Evolutionary conservation across 2,113 vertebrate species (phyloP).

Genomic region (Camarhynchus parvulus): DNA sequence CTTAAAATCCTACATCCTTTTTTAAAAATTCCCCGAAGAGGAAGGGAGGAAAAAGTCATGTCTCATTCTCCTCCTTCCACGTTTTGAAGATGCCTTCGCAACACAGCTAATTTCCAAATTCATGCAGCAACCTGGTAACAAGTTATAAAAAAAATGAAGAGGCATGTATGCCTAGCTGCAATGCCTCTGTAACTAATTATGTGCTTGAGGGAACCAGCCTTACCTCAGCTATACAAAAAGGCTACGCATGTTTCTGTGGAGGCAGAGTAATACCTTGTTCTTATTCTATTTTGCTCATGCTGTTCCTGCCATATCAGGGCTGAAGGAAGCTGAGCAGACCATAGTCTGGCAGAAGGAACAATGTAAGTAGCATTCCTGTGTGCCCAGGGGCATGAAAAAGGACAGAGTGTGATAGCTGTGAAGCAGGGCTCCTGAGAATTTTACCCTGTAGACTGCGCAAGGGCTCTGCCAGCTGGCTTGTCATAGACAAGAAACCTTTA

Average conservation of each 20-base stretch:
- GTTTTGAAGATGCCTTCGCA: neutral
- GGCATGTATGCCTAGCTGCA: neutral
- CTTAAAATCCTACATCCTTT: neutral
- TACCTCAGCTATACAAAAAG: neutral
- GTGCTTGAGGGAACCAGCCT: neutral
- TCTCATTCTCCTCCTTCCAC: neutral
- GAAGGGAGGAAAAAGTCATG: accelerated
- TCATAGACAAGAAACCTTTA: neutral
- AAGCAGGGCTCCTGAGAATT: neutral
- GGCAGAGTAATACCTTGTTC: neutral
- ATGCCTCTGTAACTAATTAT: neutral
- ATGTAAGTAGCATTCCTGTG: neutral
- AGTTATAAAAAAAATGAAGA: neutral
- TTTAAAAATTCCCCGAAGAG: neutral
- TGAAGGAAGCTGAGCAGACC: neutral
- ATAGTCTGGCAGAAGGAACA: neutral
- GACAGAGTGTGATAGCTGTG: neutral
- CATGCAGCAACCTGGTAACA: neutral
- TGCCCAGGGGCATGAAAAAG: neutral
- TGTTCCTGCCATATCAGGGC: neutral
- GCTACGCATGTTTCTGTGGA: neutral
- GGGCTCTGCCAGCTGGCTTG: neutral
- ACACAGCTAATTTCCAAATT: neutral
- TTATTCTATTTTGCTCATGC: neutral
- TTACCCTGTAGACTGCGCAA: neutral